Evolutionary conservation across 2,888 invertebrate genomes (phyloP).

Genomic region (Nomada ferruginata): DNA sequence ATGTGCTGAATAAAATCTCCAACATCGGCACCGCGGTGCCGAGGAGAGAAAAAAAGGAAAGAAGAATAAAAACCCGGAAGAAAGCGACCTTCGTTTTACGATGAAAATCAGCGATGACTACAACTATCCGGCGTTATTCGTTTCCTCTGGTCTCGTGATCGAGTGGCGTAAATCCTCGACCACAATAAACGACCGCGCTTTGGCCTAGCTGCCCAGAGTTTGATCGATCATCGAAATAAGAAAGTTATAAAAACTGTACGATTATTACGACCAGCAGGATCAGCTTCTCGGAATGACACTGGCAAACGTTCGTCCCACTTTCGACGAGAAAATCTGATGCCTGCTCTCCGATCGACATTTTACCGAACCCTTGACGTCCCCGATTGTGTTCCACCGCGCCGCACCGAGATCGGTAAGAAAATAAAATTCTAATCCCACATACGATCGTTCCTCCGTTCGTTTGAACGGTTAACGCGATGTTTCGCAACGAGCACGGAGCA

Average conservation of each 20-base stretch:
- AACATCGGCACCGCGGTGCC: too few species aligned
- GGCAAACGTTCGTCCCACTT: slow-evolving; percentile 40
- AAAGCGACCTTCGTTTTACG: slow-evolving; percentile 27
- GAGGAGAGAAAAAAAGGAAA: neutral
- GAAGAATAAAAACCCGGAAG: neutral
- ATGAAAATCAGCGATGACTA: slow-evolving; percentile 12
- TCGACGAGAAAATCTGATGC: slow-evolving; percentile 27
- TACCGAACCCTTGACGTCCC: neutral
- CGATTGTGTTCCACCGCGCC: neutral
- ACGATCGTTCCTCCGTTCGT: slow-evolving; percentile 14
- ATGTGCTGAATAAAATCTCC: too few species aligned
- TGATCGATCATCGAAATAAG: slow-evolving; percentile 48
- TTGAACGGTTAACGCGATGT: slow-evolving; percentile 31
- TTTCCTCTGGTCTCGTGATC: neutral
- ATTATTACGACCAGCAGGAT: slow-evolving; percentile 29
- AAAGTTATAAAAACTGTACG: slow-evolving; percentile 38
- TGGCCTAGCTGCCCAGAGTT: neutral
- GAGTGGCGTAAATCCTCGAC: slow-evolving; percentile 1
- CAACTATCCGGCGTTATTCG: neutral
- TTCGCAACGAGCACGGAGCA: slow-evolving; percentile 11
- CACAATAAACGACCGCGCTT: slow-evolving; percentile 6
- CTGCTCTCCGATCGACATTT: slow-evolving; percentile 6
- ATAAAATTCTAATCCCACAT: slow-evolving; percentile 17
- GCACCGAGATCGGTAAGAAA: too few species aligned
- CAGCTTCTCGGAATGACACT: slow-evolving; percentile 43